Conservation (phyloP, 64 coral and sea anemone genomes). For the Pachyseris speciosa region DNA sequence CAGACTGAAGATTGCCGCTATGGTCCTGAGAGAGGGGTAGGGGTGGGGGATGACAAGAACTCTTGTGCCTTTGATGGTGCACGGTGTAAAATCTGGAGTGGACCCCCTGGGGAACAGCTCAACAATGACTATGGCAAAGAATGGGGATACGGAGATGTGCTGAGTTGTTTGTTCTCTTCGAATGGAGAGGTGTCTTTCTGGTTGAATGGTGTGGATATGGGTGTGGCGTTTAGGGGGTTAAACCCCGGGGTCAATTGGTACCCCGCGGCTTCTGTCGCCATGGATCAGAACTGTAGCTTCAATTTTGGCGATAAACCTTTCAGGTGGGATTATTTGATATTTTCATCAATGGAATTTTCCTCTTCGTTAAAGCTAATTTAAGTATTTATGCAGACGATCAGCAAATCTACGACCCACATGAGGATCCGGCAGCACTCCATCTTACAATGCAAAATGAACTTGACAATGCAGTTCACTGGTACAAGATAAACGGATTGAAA, state of each 20-base stretch:
- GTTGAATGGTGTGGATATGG: slow-evolving; percentile 85
- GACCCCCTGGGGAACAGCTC: slow-evolving; percentile 71
- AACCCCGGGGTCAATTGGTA: slow-evolving; percentile 81
- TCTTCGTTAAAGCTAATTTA: slow-evolving; percentile 18
- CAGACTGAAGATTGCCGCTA: slow-evolving; percentile 95
- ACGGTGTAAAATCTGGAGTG: slow-evolving; percentile 93
- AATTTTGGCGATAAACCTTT: slow-evolving; percentile 95
- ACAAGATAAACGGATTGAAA: slow-evolving; percentile 15
- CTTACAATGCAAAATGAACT: slow-evolving; percentile 33
- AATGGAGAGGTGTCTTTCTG: slow-evolving; percentile 90
- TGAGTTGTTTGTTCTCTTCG: slow-evolving; percentile 96
- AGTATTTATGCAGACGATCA: slow-evolving; percentile 64
- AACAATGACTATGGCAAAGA: slow-evolving; percentile 96
- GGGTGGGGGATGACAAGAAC: slow-evolving; percentile 92
- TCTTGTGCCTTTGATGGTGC: slow-evolving; percentile 97
- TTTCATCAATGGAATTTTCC: slow-evolving; percentile 26
- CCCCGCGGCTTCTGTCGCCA: slow-evolving; percentile 91
- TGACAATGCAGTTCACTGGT: background rate
- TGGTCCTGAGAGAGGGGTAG: slow-evolving; percentile 92
- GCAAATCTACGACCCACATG: slow-evolving; percentile 41
- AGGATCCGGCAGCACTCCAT: background rate
- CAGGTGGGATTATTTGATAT: slow-evolving; percentile 67
- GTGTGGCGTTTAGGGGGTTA: slow-evolving; percentile 80
- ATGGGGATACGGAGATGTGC: slow-evolving; percentile 78
- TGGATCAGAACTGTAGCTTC: slow-evolving; percentile 96